These are phyloP conservation scores for Dolichoris vasculosae DNA, from an alignment of 1,140 invertebrate species.

Conservation along the genomic window DNA sequence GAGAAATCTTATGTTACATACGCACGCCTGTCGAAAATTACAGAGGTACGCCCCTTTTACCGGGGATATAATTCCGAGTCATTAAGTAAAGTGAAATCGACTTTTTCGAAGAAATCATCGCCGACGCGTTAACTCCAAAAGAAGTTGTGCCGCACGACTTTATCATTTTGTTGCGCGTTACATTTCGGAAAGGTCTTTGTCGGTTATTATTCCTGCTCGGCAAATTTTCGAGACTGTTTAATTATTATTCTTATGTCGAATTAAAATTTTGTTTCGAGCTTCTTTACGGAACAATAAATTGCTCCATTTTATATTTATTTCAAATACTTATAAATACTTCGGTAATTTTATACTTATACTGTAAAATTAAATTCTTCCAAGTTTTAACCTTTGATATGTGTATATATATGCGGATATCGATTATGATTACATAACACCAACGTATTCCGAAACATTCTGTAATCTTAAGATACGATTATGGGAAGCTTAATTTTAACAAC, in stretches of 20 bases:
- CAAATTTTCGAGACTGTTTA: neutral
- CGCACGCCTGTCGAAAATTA: constrained; percentile 33
- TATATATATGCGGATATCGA: too few relatives aligned
- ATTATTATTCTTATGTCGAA: constrained; percentile 31
- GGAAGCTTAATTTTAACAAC: too few relatives aligned
- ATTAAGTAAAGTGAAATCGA: constrained; percentile 51
- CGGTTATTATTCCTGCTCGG: constrained; percentile 9
- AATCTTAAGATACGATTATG: too few relatives aligned
- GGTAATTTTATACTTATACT: neutral
- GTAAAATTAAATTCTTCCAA: neutral
- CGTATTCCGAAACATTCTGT: too few relatives aligned
- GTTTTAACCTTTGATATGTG: too few relatives aligned
- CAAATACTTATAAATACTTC: neutral
- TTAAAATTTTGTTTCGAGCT: constrained; percentile 15
- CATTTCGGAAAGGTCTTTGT: neutral
- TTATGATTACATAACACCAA: too few relatives aligned
- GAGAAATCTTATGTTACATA: neutral
- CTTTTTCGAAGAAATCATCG: constrained; percentile 45
- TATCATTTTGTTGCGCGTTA: constrained; percentile 20
- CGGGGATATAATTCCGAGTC: constrained; percentile 32
- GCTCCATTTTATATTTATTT: neutral
- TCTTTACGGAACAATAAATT: neutral
- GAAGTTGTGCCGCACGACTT: neutral
- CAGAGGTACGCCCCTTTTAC: constrained; percentile 34
- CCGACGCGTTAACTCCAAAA: constrained; percentile 10